Evolutionary conservation across 2,113 vertebrate species (phyloP), one percentile per base, ranked within the genome.

Genomic region (Gila orcuttii): DNA sequence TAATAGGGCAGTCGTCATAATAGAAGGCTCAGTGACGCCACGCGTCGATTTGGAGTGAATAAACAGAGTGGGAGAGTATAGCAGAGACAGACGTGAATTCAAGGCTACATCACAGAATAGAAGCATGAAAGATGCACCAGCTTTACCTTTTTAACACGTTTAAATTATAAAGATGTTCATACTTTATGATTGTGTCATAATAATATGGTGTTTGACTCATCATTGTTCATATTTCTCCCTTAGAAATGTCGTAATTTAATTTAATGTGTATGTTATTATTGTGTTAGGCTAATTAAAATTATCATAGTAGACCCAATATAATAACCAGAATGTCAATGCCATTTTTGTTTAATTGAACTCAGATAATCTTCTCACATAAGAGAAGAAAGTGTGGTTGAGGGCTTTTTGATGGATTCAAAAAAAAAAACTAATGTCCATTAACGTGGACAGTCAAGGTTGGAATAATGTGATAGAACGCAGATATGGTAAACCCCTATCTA

Each of bases 1-100:
- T 96, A 96, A 95, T 95, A 96, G 95, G 95, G 96, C 95, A 95
- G 94, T 96, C 97, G 96, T 97, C 97, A 97, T 96, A 96, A 96
- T 95, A 95, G 95, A 95, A 95, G 95, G 96, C 95, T 94, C 93
- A 95, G 95, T 98, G 98, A 99, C 98, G 98, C 96, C 97, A 98
- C 95, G 93, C 94, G 95, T 96, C 94, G 95, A 97, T 96, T 95
- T 95, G 94, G 90, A 95, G 93, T 90, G 96, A 95, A 96, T 97
- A 97, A 97, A 97, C 97, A 96, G 95, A 95, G 94, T 94, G 95
- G 93, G 95, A 94, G 94, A 94, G 84, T 78, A 93, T 55, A 96
- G 93, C 95, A 95, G 94, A 95, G 93, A 95, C 64, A 94, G 94
- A 93, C 89, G 92, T 93, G 93, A 92, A 93, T 91, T 92, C 94